Percentiles rank a stretch among this genome's conserved stretches.
These are phyloP conservation scores for Tympanoctomys barrerae DNA, from an alignment of 2,797 vertebrate species.

Conservation along the genomic window DNA sequence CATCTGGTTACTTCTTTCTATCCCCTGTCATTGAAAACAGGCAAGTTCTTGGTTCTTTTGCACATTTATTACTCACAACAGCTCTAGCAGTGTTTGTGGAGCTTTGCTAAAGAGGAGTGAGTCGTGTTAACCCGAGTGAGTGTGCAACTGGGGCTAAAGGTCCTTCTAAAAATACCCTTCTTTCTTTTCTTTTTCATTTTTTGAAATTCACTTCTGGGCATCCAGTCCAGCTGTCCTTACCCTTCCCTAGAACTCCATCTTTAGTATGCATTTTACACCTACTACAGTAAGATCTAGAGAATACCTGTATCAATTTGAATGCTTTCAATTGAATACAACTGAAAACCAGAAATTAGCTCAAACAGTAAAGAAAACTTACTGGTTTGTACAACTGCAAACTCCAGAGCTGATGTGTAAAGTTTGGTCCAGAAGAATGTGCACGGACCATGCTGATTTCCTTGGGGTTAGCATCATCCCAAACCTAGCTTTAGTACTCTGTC, in stretches of 20 bases:
- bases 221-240: not conserved
- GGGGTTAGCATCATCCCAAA: not conserved
- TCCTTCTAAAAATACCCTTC: not conserved
- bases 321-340: not conserved
- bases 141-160: not conserved
- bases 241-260: not conserved
- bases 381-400: not conserved
- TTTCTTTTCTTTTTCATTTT: not conserved
- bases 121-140: not conserved
- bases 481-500: not conserved
- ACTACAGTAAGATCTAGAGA: not conserved
- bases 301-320: not conserved
- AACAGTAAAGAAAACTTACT: not conserved
- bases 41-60: not conserved
- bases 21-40: not conserved
- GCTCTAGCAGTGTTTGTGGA: not conserved
- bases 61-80: not conserved
- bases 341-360: constrained; percentile 9
- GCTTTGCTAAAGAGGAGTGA: constrained; percentile 1
- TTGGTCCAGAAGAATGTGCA: not conserved
- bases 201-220: not conserved
- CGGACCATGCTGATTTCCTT: not conserved
- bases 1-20: not conserved
- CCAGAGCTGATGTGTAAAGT: not conserved
- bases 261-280: not conserved